phyloP scores from a whole-genome alignment of 2,113 vertebrate species.

The Erythrolamprus reginae region DNA sequence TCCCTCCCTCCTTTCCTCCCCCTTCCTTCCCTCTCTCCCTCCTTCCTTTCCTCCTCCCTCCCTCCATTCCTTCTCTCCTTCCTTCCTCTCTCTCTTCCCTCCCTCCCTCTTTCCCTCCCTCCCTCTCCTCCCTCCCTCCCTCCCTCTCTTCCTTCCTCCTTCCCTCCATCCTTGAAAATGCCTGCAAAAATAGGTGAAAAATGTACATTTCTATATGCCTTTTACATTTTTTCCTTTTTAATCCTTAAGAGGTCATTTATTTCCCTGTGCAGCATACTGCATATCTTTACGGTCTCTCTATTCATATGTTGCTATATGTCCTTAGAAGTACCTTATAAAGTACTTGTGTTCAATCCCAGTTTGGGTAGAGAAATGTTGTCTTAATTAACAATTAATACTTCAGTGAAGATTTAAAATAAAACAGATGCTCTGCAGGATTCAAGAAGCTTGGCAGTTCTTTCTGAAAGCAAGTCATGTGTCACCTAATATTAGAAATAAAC shows the following conservation, averaged over 20 bases:
- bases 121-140: background rate
- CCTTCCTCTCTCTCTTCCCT: background rate
- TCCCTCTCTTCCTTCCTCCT: background rate
- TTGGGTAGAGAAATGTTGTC: background rate
- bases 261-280: background rate
- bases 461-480: conserved; percentile 22
- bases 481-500: conserved; percentile 46
- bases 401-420: background rate
- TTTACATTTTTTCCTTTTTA: background rate
- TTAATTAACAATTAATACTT: background rate
- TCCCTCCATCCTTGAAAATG: background rate
- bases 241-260: background rate
- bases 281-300: background rate
- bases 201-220: background rate
- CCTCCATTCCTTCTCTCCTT: no score
- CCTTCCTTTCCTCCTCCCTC: background rate
- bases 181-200: background rate
- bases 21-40: background rate
- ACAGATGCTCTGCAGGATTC: background rate
- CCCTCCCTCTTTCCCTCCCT: background rate
- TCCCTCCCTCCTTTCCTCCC: accelerated
- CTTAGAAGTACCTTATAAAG: background rate
- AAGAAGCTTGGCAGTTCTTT: background rate
- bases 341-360: background rate
- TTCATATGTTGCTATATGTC: background rate